A percentile compares a stretch with the other conserved stretches of the same genome.
Evolutionary conservation across 2,113 vertebrate species (phyloP).

Genomic region (Thunnus thynnus): DNA sequence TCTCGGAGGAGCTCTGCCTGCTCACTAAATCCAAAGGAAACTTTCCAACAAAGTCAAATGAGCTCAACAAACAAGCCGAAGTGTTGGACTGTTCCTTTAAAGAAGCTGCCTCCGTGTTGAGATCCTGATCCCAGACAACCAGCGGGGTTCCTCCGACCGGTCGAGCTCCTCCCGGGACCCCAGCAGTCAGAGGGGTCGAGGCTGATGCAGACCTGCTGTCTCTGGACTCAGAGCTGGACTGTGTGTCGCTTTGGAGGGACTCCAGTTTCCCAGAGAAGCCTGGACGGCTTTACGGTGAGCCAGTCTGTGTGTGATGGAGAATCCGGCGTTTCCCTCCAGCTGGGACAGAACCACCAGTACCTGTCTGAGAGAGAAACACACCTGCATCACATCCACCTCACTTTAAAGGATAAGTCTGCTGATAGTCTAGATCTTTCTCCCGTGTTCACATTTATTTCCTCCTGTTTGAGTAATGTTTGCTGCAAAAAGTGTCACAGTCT

Average conservation of each 20-base stretch:
- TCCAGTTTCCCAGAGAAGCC: slow-evolving; percentile 95
- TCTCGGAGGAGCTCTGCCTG: slow-evolving; percentile 10
- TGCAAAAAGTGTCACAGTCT: too few species aligned
- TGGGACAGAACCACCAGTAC: slow-evolving; percentile 96
- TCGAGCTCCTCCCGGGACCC: neutral
- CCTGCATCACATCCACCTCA: neutral
- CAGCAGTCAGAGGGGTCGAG: slow-evolving; percentile 90
- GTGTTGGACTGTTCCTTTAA: neutral
- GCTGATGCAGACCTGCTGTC: slow-evolving; percentile 90
- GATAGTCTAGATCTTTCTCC: too few species aligned
- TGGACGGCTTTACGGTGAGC: slow-evolving; percentile 93
- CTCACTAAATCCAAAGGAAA: neutral
- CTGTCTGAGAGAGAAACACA: slow-evolving; percentile 84
- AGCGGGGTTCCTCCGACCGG: neutral
- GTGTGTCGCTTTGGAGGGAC: slow-evolving; percentile 90
- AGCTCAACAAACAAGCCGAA: neutral
- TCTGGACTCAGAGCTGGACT: slow-evolving; percentile 90
- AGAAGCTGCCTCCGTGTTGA: neutral
- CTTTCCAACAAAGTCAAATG: neutral
- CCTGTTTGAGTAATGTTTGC: too few species aligned
- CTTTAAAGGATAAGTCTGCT: too few species aligned
- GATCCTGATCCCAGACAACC: neutral
- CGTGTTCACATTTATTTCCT: too few species aligned
- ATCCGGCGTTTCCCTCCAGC: slow-evolving; percentile 94
- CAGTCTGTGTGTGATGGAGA: slow-evolving; percentile 96